Conservation (phyloP, 2,797 vertebrate species). For the Liasis olivaceus region DNA sequence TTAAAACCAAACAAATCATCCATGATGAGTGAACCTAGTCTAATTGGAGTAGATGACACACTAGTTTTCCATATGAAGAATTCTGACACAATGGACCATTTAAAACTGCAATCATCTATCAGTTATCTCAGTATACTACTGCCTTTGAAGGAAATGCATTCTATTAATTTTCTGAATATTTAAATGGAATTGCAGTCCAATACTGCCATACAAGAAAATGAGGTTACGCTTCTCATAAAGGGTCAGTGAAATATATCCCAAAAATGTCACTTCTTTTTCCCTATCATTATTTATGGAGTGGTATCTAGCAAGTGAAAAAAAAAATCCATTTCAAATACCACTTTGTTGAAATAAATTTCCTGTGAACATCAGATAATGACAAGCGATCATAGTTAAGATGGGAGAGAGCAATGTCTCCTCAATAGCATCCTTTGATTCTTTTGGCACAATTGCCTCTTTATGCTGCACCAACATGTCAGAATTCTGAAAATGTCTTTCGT, state of each 20-base stretch:
- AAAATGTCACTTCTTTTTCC: conserved; percentile 5
- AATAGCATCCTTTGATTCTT: conserved; percentile 49
- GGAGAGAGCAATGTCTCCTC: conserved; percentile 52
- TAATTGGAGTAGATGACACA: background rate
- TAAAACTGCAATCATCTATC: background rate
- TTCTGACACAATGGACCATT: background rate
- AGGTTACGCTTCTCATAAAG: background rate
- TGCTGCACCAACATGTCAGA: conserved; percentile 64
- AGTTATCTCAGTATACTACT: background rate
- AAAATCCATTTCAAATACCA: conserved; percentile 46
- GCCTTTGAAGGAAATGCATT: background rate
- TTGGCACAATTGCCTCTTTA: conserved; percentile 51
- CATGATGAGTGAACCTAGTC: background rate
- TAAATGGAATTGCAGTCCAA: background rate
- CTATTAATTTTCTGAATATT: background rate
- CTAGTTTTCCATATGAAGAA: background rate
- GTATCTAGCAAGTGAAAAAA: background rate
- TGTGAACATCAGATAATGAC: conserved; percentile 18
- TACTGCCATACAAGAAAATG: background rate
- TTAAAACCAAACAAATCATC: background rate
- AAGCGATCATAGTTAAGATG: conserved; percentile 36
- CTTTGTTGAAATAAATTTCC: conserved; percentile 42
- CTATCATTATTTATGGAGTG: conserved; percentile 3
- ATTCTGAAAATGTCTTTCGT: conserved; percentile 64
- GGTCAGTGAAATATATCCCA: background rate